These are phyloP conservation scores for Synanthedon myopaeformis DNA, from an alignment of 2,888 invertebrate genomes.

Conservation along the genomic window DNA sequence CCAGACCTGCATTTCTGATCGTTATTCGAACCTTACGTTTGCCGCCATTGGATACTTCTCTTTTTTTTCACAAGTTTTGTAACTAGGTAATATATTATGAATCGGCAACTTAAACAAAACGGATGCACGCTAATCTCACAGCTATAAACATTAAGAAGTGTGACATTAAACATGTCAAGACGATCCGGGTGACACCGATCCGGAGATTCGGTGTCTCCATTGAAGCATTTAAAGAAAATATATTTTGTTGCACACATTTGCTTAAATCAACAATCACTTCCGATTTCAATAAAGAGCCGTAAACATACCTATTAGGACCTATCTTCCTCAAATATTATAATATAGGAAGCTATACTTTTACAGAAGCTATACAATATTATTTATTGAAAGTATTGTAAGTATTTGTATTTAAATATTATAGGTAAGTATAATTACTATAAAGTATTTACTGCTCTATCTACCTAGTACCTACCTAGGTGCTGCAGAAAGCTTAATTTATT, in stretches of 20 bases:
- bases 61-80: too few relatives aligned
- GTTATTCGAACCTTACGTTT: too few relatives aligned
- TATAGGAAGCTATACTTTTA: too few relatives aligned
- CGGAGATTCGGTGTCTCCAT: slow-evolving; percentile 10
- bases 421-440: too few relatives aligned
- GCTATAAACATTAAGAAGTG: not conserved
- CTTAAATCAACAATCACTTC: slow-evolving; percentile 23
- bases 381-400: too few relatives aligned
- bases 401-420: too few relatives aligned
- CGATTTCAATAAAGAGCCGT: slow-evolving; percentile 1
- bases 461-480: not conserved
- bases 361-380: too few relatives aligned
- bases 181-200: slow-evolving; percentile 8
- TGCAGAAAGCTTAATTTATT: not conserved
- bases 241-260: slow-evolving; percentile 8
- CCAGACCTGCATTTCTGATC: too few relatives aligned
- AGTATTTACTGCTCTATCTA: not conserved
- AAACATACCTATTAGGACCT: too few relatives aligned
- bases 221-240: slow-evolving; percentile 4
- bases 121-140: slow-evolving; percentile 18
- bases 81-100: not conserved
- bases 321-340: too few relatives aligned
- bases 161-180: slow-evolving; percentile 7
- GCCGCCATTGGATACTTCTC: too few relatives aligned
- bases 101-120: slow-evolving; percentile 3